Evolutionary conservation across 2,888 invertebrate species (phyloP).

Genomic region (Galeopsomyia nigrocyanea): DNA sequence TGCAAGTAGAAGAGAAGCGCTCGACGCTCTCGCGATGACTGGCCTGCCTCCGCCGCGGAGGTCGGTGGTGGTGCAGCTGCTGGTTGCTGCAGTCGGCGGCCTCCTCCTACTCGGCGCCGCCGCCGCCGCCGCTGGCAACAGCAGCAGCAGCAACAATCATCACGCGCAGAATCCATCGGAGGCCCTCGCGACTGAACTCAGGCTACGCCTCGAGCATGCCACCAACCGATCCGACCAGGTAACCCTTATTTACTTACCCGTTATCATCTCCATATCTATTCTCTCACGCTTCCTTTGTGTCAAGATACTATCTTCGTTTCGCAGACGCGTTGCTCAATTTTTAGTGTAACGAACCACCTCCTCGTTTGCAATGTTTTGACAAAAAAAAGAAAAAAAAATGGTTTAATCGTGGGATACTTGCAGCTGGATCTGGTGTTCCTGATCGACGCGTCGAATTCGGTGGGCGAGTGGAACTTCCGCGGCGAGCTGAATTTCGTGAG

Average conservation of each 20-base stretch:
- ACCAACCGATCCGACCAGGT: conserved; percentile 55
- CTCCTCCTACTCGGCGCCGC: conserved; percentile 1
- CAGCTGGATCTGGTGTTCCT: conserved; percentile 77
- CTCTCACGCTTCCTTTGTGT: too few species aligned
- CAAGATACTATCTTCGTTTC: too few species aligned
- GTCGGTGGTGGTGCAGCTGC: conserved; percentile 4
- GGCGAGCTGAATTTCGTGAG: conserved; percentile 79
- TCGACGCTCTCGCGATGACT: conserved; percentile 35
- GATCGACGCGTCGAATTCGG: conserved; percentile 79
- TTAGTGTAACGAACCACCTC: too few species aligned
- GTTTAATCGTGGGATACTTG: conserved; percentile 4
- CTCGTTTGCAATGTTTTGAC: too few species aligned
- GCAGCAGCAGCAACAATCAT: too few species aligned
- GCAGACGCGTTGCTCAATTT: too few species aligned
- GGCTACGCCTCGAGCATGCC: conserved; percentile 22
- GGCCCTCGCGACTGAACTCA: conserved; percentile 18
- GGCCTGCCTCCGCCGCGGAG: conserved; percentile 14
- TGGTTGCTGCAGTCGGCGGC: not conserved
- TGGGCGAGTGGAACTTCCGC: conserved; percentile 76
- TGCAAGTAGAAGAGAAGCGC: conserved; percentile 16
- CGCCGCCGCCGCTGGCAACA: not conserved
- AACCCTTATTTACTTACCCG: not conserved
- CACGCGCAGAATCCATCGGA: not conserved
- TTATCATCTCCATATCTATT: too few species aligned
- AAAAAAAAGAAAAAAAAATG: too few species aligned